phyloP scores from a whole-genome alignment of 2,797 vertebrate species.

The Prionace glauca region DNA sequence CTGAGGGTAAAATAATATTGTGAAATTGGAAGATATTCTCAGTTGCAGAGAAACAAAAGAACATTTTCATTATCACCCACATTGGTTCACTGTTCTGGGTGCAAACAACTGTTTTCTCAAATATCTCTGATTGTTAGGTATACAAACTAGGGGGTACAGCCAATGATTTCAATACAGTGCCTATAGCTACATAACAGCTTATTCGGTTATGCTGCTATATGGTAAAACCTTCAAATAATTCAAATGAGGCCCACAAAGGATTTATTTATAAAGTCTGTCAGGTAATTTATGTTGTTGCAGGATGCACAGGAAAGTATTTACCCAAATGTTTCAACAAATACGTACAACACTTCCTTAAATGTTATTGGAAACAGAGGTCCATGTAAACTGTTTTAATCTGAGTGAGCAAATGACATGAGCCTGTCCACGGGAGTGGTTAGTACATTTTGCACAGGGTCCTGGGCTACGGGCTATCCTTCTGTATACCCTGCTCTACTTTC shows the following conservation, averaged over 20 bases:
- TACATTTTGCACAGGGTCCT: neutral
- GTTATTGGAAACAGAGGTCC: neutral
- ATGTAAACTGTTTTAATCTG: neutral
- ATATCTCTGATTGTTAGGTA: neutral
- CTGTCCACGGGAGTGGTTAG: neutral
- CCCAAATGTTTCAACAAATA: neutral
- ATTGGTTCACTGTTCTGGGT: neutral
- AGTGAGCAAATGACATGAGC: neutral
- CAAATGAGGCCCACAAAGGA: neutral
- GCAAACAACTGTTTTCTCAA: neutral
- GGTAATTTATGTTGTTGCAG: neutral
- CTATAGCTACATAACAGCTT: neutral
- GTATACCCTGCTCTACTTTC: neutral
- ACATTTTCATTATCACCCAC: neutral
- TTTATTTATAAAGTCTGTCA: neutral
- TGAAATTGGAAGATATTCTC: neutral
- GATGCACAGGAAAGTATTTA: neutral
- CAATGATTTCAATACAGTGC: neutral
- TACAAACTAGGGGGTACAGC: neutral
- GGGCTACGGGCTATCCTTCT: neutral
- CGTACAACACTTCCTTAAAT: neutral
- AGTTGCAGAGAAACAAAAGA: constrained; percentile 4
- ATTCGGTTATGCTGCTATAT: neutral
- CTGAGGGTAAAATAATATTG: neutral
- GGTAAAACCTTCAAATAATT: neutral